Conservation (phyloP, 30 jellyfish, hydroid and myxozoan genomes). For the Cassiopea xamachana region DNA sequence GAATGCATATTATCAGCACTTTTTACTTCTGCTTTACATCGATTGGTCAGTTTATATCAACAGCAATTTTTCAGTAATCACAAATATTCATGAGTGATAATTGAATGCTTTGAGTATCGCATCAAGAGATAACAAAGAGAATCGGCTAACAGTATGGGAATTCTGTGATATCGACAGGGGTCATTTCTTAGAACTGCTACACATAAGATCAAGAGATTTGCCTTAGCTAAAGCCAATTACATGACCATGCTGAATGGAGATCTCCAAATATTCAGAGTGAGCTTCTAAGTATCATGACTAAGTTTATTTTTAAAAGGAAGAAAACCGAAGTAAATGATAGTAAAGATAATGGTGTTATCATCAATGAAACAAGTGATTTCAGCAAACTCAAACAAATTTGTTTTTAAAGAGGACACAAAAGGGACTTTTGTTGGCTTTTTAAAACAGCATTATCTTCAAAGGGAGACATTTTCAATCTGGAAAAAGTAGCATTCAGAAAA, state of each 20-base stretch:
- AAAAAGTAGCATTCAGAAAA: slow-evolving; percentile 1
- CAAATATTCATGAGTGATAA: slow-evolving; percentile 30
- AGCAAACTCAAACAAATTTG: slow-evolving; percentile 54
- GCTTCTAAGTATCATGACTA: slow-evolving; percentile 38
- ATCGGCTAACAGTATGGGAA: slow-evolving; percentile 16
- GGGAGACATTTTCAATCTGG: slow-evolving; percentile 33
- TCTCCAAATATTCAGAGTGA: slow-evolving; percentile 58
- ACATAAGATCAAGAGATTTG: slow-evolving; percentile 44
- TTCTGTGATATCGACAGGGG: slow-evolving; percentile 55
- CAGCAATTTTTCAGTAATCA: slow-evolving; percentile 18
- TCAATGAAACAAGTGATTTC: slow-evolving; percentile 43
- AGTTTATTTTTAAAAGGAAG: slow-evolving; percentile 6
- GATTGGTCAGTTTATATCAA: slow-evolving; percentile 32
- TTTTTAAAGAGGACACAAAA: slow-evolving; percentile 32
- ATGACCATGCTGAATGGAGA: slow-evolving; percentile 60
- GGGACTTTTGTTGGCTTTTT: slow-evolving; percentile 42
- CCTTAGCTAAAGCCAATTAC: slow-evolving; percentile 53
- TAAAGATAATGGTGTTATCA: not conserved
- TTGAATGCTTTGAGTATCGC: slow-evolving; percentile 49
- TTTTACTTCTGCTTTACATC: slow-evolving; percentile 17
- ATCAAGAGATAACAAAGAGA: slow-evolving; percentile 27
- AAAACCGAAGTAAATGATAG: slow-evolving; percentile 22
- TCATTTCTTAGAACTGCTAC: slow-evolving; percentile 49
- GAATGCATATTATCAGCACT: no score
- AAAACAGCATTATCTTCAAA: slow-evolving; percentile 23